Evolutionary conservation across 2,797 vertebrate genomes (phyloP), one percentile per base, ranked within the genome.

Genomic region (Hafferia zeledoni): DNA sequence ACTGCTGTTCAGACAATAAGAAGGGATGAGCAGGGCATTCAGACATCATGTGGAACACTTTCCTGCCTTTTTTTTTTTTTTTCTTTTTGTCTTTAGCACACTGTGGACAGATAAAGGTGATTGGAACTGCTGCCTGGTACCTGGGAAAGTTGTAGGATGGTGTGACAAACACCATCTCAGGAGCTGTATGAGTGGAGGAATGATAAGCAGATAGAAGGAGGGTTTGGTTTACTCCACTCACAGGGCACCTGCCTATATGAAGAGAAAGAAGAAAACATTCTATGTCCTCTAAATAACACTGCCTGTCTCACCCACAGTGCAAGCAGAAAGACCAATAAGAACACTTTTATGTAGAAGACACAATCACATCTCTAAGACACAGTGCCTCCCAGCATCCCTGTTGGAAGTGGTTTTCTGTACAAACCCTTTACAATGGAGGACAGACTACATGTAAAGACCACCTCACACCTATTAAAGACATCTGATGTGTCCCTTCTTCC

Each of bases 391-490:
- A 52, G 11, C 11, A 63, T 13, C 33, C 22, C 27, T 56, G 11
- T 5, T 16, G n/a, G 49, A 80, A 68, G n/a, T 9, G 12, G 5
- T 43, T 82, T n/a, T 59, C 7, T 47, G 12, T 33, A 37, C 27
- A 35, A 14, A 13, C 1, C 7, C 16, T 27, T 60, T 64, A 46
- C 11, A 0, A 0, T 7, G 8, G 13, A 53, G 16, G 13, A 43
- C 35, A 53, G 37, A 60, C 8, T 22, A 37, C 8, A 20, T 0
- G 1, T 25, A 90, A 35, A 80, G 35, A 70, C 20, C 13, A 46
- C 3, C 14, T 85, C 24, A 11, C 6, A 80, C 22, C 20, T 64
- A 7, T 19, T 10, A 43, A 75, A 49, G 10, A 41, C 7, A 67
- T 2, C 25, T 37, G 5, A 28, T 22, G 3, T 13, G 5, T 50